Evolutionary conservation across 2,797 vertebrate species (phyloP), one percentile per base, ranked within the genome.

Genomic region (Gallinago stenura): DNA sequence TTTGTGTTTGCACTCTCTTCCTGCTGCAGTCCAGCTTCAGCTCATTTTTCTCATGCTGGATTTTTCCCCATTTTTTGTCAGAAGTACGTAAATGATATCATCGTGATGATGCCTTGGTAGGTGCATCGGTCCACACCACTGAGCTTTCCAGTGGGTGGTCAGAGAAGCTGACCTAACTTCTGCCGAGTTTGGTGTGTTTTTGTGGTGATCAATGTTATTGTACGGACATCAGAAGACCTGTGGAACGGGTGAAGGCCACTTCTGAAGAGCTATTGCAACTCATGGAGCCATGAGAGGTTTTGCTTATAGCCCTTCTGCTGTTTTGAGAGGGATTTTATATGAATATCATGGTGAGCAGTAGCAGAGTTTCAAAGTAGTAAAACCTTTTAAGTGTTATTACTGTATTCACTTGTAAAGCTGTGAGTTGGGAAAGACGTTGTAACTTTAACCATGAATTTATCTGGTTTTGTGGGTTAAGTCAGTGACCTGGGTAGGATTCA

Each of bases 401-500:
- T 60, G 14, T 51, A 16, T 43, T 93, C 6, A 3, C 64, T 89
- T 77, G 65, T 83, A 48, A 89, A 85, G 41, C 86, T 60, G 53
- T 31, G 83, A 93, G 73, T 31, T 77, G 62, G 80, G 79, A 73
- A 75, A 69, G 88, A 25, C 4, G 3, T 53, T 35, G 41, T 79
- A 81, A 26, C 89, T 87, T 93, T 33, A 69, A 12, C 57, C 53
- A 4, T 13, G 79, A 88, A 78, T 96, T 93, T 91, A 37, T 78
- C 86, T 83, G 81, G 39, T 62, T 95, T 60, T n/a, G 39, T 43
- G 91, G 79, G 73, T 71, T 64, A 95, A 87, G 75, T 45, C 92
- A 65, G 73, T 86, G 78, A 94, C 92, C 89, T 92, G 70, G 81
- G 79, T 65, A 79, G 88, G 90, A 95, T 91, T 90, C 95, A 87